These are phyloP conservation scores for Alligator sinensis DNA, from an alignment of 2,113 vertebrate species.

Conservation along the genomic window DNA sequence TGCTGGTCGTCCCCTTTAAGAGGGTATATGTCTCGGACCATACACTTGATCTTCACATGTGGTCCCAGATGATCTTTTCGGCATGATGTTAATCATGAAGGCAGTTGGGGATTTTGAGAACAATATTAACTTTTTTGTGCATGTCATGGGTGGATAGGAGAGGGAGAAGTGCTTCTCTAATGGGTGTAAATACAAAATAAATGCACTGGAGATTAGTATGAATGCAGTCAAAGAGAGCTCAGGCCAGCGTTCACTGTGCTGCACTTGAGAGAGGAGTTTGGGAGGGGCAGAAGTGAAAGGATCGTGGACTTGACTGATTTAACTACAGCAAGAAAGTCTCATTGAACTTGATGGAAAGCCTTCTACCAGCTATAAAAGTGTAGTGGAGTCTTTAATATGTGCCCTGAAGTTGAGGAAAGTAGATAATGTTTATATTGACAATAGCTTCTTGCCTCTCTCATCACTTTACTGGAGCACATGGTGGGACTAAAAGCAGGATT, in stretches of 20 bases:
- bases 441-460: too few species aligned
- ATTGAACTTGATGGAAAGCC: too few species aligned
- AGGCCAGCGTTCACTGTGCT: background rate
- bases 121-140: background rate
- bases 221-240: background rate
- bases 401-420: too few species aligned
- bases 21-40: background rate
- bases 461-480: too few species aligned
- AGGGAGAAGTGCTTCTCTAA: background rate
- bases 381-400: too few species aligned
- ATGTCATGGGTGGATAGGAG: background rate
- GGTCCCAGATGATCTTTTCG: background rate
- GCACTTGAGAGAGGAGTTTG: too few species aligned
- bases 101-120: background rate
- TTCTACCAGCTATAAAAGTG: too few species aligned
- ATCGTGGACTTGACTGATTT: too few species aligned
- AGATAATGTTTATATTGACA: too few species aligned
- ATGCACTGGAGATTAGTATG: background rate
- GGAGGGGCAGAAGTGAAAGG: background rate
- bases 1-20: background rate
- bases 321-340: too few species aligned
- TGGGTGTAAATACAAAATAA: background rate
- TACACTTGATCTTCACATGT: background rate
- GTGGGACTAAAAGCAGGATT: too few species aligned
- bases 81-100: background rate